Evolutionary conservation across 2,888 invertebrate genomes (phyloP).

Genomic region (Stegophylla sp.): DNA sequence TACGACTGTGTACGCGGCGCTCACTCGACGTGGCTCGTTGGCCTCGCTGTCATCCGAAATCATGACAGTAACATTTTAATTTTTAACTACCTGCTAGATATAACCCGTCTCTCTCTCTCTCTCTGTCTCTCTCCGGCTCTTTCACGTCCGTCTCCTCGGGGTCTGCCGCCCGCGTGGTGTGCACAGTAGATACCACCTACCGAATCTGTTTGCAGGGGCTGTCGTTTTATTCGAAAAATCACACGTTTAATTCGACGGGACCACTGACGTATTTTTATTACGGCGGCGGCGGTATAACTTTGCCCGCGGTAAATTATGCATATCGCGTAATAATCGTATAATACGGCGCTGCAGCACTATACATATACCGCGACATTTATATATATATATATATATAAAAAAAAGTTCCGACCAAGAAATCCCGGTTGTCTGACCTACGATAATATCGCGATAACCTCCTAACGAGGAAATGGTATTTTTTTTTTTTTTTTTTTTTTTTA

Average conservation of each 20-base stretch:
- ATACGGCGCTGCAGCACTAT: too few species aligned
- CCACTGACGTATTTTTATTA: constrained; percentile 9
- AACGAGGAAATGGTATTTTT: too few species aligned
- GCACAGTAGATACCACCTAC: too few species aligned
- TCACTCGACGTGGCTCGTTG: constrained; percentile 54
- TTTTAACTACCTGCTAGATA: constrained; percentile 50
- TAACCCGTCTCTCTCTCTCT: constrained; percentile 41
- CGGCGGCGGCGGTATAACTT: background rate
- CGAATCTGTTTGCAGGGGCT: constrained; percentile 39
- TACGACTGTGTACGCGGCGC: background rate
- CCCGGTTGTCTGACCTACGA: too few species aligned
- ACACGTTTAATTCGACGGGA: constrained; percentile 42
- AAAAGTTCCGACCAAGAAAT: background rate
- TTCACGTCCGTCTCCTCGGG: background rate
- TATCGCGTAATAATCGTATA: background rate
- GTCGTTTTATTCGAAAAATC: constrained; percentile 49
- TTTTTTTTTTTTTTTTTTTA: too few species aligned
- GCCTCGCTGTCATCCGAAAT: constrained; percentile 58
- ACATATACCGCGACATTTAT: too few species aligned
- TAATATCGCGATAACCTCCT: too few species aligned
- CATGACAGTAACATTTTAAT: constrained; percentile 59
- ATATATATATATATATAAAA: too few species aligned
- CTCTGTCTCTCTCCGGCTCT: too few species aligned
- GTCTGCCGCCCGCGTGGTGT: background rate
- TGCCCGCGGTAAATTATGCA: constrained; percentile 1